Evolutionary conservation across 2,888 invertebrate genomes (phyloP).

Genomic region (Brachypalpus laphriformis): DNA sequence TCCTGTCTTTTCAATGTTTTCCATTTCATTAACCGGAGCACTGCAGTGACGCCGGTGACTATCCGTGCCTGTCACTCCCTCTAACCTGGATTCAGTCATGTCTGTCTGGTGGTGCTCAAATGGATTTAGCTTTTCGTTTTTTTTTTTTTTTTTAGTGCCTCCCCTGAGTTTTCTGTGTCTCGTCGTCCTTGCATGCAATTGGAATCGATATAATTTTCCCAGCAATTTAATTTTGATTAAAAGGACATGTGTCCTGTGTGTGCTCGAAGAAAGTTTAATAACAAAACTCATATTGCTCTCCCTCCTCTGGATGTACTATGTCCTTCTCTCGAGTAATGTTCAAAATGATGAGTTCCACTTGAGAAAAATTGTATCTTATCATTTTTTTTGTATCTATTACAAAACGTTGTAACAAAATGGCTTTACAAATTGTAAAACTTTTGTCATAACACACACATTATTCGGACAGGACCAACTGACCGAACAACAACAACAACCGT

Average conservation of each 20-base stretch:
- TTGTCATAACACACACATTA: conserved; percentile 50
- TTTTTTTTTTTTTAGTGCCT: not conserved
- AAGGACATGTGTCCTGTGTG: conserved; percentile 52
- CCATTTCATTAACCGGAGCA: conserved; percentile 63
- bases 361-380: not conserved
- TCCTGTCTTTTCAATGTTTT: conserved; percentile 67
- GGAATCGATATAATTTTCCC: conserved; percentile 60
- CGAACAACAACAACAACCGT: not conserved
- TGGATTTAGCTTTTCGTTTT: conserved; percentile 26
- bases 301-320: not conserved
- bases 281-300: conserved; percentile 51
- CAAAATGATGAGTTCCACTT: conserved; percentile 32
- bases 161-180: not conserved
- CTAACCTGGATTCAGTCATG: conserved; percentile 16
- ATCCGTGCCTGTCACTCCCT: conserved; percentile 62
- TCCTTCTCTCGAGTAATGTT: conserved; percentile 12
- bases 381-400: conserved; percentile 29
- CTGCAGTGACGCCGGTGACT: conserved; percentile 42
- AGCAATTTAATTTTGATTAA: conserved; percentile 64
- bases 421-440: conserved; percentile 71
- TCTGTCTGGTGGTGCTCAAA: conserved; percentile 37
- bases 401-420: conserved; percentile 55
- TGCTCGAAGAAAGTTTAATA: conserved; percentile 63
- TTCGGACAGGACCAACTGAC: not conserved
- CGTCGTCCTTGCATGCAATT: conserved; percentile 51